Conservation (phyloP, 2,797 vertebrate genomes). For the Smutsia temminckii region DNA sequence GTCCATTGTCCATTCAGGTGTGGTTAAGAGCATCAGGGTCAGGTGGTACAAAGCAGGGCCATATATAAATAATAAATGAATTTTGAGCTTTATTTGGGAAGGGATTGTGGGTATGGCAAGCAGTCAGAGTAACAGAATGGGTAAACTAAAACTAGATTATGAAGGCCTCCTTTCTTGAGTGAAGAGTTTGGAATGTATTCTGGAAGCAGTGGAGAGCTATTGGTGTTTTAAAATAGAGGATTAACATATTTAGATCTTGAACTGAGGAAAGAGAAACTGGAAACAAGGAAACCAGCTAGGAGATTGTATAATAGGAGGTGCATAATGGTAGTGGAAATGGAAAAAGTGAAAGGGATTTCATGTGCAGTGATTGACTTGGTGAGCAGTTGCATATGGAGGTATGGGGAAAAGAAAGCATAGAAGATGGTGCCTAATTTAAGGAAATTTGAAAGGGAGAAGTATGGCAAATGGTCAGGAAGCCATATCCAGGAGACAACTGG, state of each 20-base stretch:
- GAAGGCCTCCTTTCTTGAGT: background rate
- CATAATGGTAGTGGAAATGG: background rate
- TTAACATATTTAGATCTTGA: conserved; percentile 10
- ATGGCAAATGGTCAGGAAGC: background rate
- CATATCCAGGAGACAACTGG: background rate
- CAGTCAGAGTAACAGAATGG: background rate
- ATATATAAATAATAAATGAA: background rate
- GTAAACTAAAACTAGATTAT: background rate
- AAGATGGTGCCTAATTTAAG: background rate
- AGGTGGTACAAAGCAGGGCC: background rate
- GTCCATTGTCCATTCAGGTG: background rate
- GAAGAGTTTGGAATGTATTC: conserved; percentile 29
- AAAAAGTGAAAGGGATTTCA: background rate
- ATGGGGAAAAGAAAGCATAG: background rate
- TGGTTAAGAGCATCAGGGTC: background rate
- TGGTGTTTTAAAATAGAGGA: conserved; percentile 2
- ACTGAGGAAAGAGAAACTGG: conserved; percentile 16
- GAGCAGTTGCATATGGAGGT: background rate
- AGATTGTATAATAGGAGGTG: background rate
- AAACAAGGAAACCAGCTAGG: conserved; percentile 4
- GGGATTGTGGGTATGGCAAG: background rate
- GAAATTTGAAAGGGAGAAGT: background rate
- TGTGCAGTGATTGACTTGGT: background rate
- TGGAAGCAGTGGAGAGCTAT: background rate
- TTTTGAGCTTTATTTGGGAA: conserved; percentile 16